Evolutionary conservation across 1,140 invertebrate genomes (phyloP), one percentile per base, ranked within the genome.

Genomic region (Halotydeus destructor): DNA sequence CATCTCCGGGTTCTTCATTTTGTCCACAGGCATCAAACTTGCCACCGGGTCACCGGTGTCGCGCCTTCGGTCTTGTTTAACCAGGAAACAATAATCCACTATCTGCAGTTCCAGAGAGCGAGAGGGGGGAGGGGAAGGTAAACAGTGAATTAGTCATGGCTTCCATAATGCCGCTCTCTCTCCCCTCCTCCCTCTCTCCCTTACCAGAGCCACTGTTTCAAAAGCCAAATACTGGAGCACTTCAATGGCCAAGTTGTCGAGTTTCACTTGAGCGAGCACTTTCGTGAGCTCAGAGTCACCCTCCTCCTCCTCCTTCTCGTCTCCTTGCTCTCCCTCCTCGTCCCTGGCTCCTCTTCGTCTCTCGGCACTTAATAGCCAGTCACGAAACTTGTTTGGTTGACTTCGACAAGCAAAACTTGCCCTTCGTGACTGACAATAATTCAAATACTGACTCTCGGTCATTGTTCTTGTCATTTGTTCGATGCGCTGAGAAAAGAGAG

Each of bases 141-240:
- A 25, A 14, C 11, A 46, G 28, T 25, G 16, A 19, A 33, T 6
- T 41, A 3, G 3, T 9, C 16, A 36, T 28, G 28, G 44, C 23
- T 12, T 48, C 37, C 19, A 33, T 33, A 37, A 30, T n/a, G 21
- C 26, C 36, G n/a, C 30, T 34, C 6, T 14, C 41, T 21, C 44
- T 9, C 8, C 24, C 8, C 4, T 37, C n/a, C 5, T 37, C 24
- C n/a, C n/a, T 37, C 18, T 24, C 27, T 19, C 21, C 30, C 32
- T 42, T 47, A 75, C 67, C 56, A 72, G 66, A 8, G 71, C 72
- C 4, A 75, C 67, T 5, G 69, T 72, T 60, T 75, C 73, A 53
- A 73, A 72, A 0, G 71, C 70, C 16, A 75, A 56, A 54, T 74
- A 74, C 38, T 67, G 62, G 31, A 74, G 53, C 33, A 74, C 61